phyloP scores from a whole-genome alignment of 2,113 vertebrate genomes.

The Zingel zingel region DNA sequence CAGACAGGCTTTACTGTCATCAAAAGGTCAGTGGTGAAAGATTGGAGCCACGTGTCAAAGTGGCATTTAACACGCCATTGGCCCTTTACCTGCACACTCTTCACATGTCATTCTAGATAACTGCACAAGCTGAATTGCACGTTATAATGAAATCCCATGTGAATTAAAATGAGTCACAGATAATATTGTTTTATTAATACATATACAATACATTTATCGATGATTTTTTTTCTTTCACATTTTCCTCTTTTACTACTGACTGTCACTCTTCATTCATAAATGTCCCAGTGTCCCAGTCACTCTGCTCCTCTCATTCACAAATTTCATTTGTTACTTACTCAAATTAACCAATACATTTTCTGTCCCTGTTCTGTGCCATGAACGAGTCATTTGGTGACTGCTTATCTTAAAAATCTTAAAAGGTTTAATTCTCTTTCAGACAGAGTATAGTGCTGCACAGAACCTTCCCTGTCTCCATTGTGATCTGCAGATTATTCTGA shows the following conservation, averaged over 20 bases:
- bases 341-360: not conserved
- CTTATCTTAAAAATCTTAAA: not conserved
- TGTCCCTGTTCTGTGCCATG: not conserved
- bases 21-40: constrained; percentile 42
- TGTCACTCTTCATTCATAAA: constrained; percentile 2
- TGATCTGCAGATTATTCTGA: not conserved
- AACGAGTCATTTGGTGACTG: not conserved
- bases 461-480: not conserved
- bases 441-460: not conserved
- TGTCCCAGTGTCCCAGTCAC: not conserved
- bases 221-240: not conserved
- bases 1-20: constrained; percentile 25
- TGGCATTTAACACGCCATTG: constrained; percentile 35
- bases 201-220: not conserved
- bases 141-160: constrained; percentile 3
- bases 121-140: not conserved
- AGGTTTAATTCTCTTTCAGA: not conserved
- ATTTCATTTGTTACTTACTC: not conserved
- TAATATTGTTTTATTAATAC: constrained; percentile 5
- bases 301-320: not conserved
- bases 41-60: constrained; percentile 21
- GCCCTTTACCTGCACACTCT: constrained; percentile 22
- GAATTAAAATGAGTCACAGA: constrained; percentile 8
- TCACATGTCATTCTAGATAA: constrained; percentile 19
- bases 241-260: not conserved